Conservation (phyloP, 30 jellyfish, hydroid and myxozoan species). For the Aurelia aurita complex sp. Pacific region DNA sequence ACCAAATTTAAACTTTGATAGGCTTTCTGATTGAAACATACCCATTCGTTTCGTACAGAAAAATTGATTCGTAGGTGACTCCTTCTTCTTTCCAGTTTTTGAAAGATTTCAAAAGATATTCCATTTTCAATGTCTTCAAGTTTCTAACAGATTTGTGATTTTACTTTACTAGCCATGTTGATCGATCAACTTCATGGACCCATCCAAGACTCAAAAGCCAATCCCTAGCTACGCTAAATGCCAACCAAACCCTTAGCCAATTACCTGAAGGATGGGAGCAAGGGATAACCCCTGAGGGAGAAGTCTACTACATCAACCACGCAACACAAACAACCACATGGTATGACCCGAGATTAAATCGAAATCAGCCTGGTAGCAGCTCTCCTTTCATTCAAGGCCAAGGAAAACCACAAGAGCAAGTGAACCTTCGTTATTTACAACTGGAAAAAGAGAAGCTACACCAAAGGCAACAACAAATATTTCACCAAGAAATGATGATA, state of each 20-base stretch:
- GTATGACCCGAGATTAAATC: constrained; percentile 92
- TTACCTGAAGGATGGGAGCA: constrained; percentile 99
- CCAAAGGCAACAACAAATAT: constrained; percentile 75
- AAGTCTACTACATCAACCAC: constrained; percentile 88
- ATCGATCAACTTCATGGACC: constrained; percentile 86
- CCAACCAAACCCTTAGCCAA: constrained; percentile 68
- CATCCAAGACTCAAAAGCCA: constrained; percentile 89
- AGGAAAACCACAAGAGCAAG: constrained; percentile 55
- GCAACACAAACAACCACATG: constrained; percentile 90
- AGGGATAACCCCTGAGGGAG: constrained; percentile 97
- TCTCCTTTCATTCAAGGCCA: constrained; percentile 48
- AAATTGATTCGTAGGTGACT: no score
- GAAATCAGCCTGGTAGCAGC: constrained; percentile 49
- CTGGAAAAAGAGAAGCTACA: constrained; percentile 71
- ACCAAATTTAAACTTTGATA: no score
- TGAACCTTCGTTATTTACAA: constrained; percentile 76
- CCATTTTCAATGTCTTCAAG: no score
- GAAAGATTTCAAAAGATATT: no score
- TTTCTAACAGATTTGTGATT: no score
- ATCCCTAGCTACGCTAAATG: constrained; percentile 63
- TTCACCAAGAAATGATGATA: constrained; percentile 81
- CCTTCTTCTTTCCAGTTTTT: no score
- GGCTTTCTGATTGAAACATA: no score
- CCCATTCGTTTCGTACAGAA: no score
- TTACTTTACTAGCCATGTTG: constrained; percentile 64